Percentiles rank a stretch among this genome's conserved stretches.
phyloP scores from a whole-genome alignment of 2,797 vertebrate genomes.

The Sebastes taczanowskii region DNA sequence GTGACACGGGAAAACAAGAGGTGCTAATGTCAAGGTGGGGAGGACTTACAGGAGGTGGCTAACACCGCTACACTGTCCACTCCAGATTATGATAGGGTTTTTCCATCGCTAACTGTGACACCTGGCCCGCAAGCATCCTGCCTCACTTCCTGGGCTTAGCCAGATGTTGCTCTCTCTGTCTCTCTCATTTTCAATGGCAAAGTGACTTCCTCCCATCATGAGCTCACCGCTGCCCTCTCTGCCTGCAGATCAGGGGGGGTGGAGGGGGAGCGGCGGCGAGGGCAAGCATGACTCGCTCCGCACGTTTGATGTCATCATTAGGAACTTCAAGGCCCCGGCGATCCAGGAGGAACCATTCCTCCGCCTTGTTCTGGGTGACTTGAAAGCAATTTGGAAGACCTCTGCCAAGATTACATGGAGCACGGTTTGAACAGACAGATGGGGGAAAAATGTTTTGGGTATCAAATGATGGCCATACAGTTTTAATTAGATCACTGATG shows the following conservation, averaged over 20 bases:
- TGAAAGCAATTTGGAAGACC: conserved; percentile 65
- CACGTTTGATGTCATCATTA: conserved; percentile 76
- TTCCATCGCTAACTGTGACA: conserved; percentile 70
- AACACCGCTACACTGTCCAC: conserved; percentile 9
- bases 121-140: conserved; percentile 74
- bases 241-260: conserved; percentile 54
- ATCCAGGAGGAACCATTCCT: conserved; percentile 48
- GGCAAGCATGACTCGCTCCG: conserved; percentile 41
- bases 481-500: conserved; percentile 52
- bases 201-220: conserved; percentile 74
- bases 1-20: conserved; percentile 58
- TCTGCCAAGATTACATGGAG: conserved; percentile 55
- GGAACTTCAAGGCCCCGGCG: conserved; percentile 62
- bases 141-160: conserved; percentile 61
- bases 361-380: conserved; percentile 68
- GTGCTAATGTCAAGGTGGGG: conserved; percentile 56
- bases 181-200: conserved; percentile 44
- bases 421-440: conserved; percentile 53
- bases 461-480: conserved; percentile 48
- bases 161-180: conserved; percentile 74
- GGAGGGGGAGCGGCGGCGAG: conserved; percentile 9
- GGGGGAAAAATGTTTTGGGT: conserved; percentile 57
- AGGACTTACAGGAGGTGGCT: conserved; percentile 33
- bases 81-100: conserved; percentile 53
- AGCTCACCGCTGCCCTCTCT: conserved; percentile 71